Percentiles rank a stretch among this genome's conserved stretches.
Conservation (phyloP, 2,113 vertebrate species). For the Leptosomus discolor region DNA sequence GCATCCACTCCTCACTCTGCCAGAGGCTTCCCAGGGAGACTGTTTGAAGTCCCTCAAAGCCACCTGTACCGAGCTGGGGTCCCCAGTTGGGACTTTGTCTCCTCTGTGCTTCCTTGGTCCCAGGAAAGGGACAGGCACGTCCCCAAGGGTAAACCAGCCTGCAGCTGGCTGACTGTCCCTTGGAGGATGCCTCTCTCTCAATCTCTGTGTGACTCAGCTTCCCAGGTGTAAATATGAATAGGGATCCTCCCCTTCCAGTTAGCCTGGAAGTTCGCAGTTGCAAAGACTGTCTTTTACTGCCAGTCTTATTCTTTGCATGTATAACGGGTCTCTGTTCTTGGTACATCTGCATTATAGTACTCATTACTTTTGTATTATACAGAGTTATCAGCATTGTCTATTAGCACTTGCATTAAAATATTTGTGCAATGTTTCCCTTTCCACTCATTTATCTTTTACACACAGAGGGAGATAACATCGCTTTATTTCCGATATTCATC, state of each 20-base stretch:
- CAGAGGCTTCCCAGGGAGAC: background rate
- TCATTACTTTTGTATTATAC: background rate
- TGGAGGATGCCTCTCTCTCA: background rate
- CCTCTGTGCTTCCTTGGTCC: background rate
- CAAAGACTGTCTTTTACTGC: background rate
- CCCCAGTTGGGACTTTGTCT: background rate
- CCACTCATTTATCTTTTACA: background rate
- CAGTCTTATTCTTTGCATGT: background rate
- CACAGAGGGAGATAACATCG: rapidly evolving
- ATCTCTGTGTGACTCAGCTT: background rate
- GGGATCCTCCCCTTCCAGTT: background rate
- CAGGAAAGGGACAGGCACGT: background rate
- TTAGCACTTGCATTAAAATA: background rate
- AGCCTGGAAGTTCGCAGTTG: background rate
- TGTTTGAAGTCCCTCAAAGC: background rate
- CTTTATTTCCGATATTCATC: background rate
- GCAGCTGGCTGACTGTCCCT: background rate
- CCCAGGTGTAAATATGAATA: background rate
- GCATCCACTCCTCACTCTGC: background rate
- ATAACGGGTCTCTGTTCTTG: background rate
- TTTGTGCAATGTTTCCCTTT: background rate
- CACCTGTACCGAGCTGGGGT: background rate
- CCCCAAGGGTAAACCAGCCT: background rate
- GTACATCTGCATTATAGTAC: background rate
- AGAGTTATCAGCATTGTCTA: background rate